These are phyloP conservation scores for Eurosta solidaginis DNA, from an alignment of 1,140 invertebrate genomes.

Conservation along the genomic window DNA sequence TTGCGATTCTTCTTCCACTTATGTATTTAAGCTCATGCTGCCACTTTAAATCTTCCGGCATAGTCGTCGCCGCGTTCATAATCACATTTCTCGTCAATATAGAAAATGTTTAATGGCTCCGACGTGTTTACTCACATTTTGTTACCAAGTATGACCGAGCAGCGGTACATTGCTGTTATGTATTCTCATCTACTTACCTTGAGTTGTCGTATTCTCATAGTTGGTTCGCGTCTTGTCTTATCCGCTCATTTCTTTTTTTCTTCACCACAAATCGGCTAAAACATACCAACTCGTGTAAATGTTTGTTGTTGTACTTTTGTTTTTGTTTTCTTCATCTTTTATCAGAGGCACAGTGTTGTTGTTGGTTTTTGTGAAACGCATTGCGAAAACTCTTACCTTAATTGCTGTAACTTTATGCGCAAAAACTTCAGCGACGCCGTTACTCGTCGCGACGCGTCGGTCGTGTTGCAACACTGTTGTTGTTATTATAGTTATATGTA, in stretches of 20 bases:
- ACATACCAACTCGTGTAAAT: background rate
- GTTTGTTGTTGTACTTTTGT: background rate
- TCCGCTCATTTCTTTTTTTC: slow-evolving; percentile 11
- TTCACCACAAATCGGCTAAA: background rate
- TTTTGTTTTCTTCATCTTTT: slow-evolving; percentile 3
- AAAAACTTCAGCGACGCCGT: slow-evolving; percentile 3
- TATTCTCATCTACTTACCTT: too few species aligned
- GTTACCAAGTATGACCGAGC: background rate
- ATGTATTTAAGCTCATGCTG: background rate
- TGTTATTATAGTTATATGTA: background rate
- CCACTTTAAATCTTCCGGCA: background rate
- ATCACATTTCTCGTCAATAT: slow-evolving; percentile 21
- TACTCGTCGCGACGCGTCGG: too few species aligned
- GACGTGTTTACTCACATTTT: slow-evolving; percentile 27
- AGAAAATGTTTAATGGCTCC: slow-evolving; percentile 26
- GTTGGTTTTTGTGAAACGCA: background rate
- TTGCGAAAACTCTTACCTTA: slow-evolving; percentile 23
- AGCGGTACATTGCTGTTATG: slow-evolving; percentile 18
- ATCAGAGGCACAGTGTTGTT: too few species aligned
- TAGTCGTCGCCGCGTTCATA: slow-evolving; percentile 18
- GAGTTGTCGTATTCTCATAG: too few species aligned
- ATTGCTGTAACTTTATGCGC: slow-evolving; percentile 16
- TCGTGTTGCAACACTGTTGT: background rate
- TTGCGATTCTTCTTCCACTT: background rate
- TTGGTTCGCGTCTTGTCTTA: background rate